These are phyloP conservation scores for Crypturellus undulatus DNA, from an alignment of 2,113 vertebrate genomes.

Conservation along the genomic window DNA sequence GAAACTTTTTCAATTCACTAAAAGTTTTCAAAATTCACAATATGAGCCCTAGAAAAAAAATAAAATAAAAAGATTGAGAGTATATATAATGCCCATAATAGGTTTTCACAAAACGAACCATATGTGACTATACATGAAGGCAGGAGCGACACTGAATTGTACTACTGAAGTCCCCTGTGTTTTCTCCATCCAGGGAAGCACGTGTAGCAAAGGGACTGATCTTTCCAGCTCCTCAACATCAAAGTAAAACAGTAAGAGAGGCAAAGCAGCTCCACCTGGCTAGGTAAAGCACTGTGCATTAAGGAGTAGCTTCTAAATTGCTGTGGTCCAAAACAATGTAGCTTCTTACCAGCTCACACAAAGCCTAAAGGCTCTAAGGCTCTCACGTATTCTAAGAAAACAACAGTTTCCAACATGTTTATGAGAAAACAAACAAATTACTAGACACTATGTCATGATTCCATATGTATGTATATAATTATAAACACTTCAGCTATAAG, in stretches of 20 bases:
- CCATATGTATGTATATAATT: neutral
- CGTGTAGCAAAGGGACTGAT: neutral
- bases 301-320: neutral
- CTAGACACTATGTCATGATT: neutral
- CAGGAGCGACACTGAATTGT: neutral
- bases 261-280: neutral
- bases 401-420: neutral
- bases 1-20: neutral
- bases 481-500: neutral
- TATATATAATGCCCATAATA: neutral
- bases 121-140: neutral
- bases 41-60: neutral
- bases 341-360: constrained; percentile 24
- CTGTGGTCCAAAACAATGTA: neutral
- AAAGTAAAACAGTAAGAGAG: neutral
- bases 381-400: neutral
- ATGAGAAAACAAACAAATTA: neutral
- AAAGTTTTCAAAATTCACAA: neutral
- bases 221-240: neutral
- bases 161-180: neutral
- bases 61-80: no score
- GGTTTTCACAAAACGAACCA: neutral
- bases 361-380: neutral
- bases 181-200: neutral
- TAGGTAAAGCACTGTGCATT: neutral